Evolutionary conservation across 2,888 invertebrate species (phyloP), one percentile per base, ranked within the genome.

Genomic region (Amphipoea lucens): DNA sequence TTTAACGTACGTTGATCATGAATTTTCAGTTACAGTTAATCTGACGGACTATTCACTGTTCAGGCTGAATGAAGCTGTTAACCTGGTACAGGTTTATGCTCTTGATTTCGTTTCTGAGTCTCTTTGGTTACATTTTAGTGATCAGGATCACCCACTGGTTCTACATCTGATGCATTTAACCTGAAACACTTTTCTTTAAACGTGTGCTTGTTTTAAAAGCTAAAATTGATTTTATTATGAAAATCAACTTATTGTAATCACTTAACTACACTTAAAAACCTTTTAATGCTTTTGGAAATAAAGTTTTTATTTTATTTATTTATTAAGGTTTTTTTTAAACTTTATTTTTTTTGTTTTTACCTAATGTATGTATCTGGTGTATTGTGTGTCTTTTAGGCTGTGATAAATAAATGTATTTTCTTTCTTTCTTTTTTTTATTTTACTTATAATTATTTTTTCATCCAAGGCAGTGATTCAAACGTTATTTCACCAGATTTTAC

Each of bases 11-110:
- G n/a, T n/a, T n/a, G 36, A 63, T 57, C 23, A 51, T 54, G 45
- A 70, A 83, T 72, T 84, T 48, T 66, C 48, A 48, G 54, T 57
- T 23, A 40, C 66, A 57, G 36, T 78, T 67, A 45, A 83, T 23
- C 78, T 60, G 51, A 20, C 70, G n/a, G n/a, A 62, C 29, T 71
- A 66, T 81, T 70, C 20, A 71, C 51, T 70, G 48, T 77, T 67
- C 70, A 29, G 23, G 9, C 29, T 60, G 20, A 67, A 83, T 83
- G 54, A 29, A 62, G 23, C 66, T 63, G 51, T 70, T 69, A 76
- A 76, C 51, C 36, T 54, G 29, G 20, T 40, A 20, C 14, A 48
- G 5, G n/a, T 60, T 65, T 69, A 42, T 45, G 40, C 42, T 63
- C 67, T 72, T 4, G 6, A 63, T 40, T 81, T 40, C 40, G 23